These are phyloP conservation scores for Strix aluco DNA, from an alignment of 2,113 vertebrate genomes.

Conservation along the genomic window DNA sequence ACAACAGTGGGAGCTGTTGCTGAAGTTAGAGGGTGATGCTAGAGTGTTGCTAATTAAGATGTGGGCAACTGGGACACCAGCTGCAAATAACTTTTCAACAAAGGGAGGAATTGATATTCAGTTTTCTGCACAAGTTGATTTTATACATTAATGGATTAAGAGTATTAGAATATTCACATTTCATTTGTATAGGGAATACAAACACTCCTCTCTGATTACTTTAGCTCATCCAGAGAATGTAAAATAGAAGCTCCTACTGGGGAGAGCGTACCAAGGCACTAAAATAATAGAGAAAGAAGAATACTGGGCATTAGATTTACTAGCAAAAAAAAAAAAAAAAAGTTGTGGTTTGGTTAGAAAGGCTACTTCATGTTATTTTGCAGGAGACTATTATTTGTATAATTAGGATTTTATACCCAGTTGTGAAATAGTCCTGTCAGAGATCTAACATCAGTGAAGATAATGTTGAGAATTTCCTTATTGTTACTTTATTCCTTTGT, in stretches of 20 bases:
- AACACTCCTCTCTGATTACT: not conserved
- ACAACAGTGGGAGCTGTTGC: not conserved
- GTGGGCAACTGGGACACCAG: not conserved
- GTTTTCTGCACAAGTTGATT: not conserved
- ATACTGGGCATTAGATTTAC: not conserved
- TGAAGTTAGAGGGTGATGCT: not conserved
- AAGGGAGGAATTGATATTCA: not conserved
- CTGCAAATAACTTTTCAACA: not conserved
- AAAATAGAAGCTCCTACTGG: not conserved
- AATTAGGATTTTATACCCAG: not conserved
- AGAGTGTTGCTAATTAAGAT: slow-evolving; percentile 17
- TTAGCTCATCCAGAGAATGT: not conserved
- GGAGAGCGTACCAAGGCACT: not conserved
- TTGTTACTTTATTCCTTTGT: not conserved
- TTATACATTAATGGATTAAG: not conserved
- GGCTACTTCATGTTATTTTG: not conserved
- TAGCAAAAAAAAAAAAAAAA: not conserved
- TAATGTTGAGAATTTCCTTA: not conserved
- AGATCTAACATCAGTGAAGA: not conserved
- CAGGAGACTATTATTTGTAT: not conserved
- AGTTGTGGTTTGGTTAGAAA: not conserved
- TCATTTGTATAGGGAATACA: not conserved
- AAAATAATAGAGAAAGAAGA: not conserved
- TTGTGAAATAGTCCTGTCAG: not conserved
- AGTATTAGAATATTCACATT: not conserved